Base-by-base conservation (phyloP, 1,140 invertebrate species). In the Apis cerana region DNA sequence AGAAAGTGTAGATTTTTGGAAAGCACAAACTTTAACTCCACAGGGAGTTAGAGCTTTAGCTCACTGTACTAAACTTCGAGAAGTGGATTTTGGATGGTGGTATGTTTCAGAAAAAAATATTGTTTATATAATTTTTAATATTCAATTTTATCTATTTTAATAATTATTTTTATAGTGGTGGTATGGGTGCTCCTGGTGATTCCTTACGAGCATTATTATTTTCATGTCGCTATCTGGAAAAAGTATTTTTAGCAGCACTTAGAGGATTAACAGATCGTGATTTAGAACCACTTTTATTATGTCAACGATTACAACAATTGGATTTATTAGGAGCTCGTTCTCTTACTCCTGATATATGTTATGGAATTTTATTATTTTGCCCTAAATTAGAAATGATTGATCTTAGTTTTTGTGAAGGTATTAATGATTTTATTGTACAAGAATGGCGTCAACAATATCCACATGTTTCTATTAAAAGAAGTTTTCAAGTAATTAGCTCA, bases 41-140 rank as follows among this genome's bases (percentile, higher is more conserved):
- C 92, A 94, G 12, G 97, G 97, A 11, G 95, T 98, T 1, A 92
- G 94, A 83, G 95, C 96, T 17, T 92, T 99, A 7, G 94, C 96
- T 1, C 94, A 95, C n/a, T 98, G 97, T 89, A 93, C 87, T 78
- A 94, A 96, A 65, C 92, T 99, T 23, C 96, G 97, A 90, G 97
- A 98, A 93, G 93, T 98, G 27, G 98, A 99, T 94, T 95, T 99
- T 78, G 97, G 98, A 75, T 98, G 98, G 98, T 98, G 97, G 97
- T 97, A 93, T 95, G 96, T 95, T 68, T 56, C 27, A 12, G 33
- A 19, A 1, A 56, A n/a, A 54, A 52, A 52, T 59, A 48, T 27
- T 69, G 65, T 71, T 43, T n/a, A 59, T 68, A 69, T 75, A 68
- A 19, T 64, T 62, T 56, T 33, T 2, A 65, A 74, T 83, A 54